These are phyloP conservation scores for Galbula dea DNA, from an alignment of 2,113 vertebrate species.

Conservation along the genomic window DNA sequence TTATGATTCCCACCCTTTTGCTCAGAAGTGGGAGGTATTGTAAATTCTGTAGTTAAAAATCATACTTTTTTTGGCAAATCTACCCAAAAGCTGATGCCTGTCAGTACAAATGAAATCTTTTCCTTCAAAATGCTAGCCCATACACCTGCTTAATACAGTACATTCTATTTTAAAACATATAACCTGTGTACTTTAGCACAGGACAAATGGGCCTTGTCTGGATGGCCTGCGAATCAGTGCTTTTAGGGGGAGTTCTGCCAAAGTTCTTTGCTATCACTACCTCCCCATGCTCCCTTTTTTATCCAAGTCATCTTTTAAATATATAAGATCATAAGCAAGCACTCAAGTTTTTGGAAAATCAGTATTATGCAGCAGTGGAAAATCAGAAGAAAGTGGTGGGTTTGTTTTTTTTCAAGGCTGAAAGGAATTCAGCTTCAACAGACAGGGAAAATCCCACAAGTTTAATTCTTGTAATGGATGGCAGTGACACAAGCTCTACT, in stretches of 20 bases:
- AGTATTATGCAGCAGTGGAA: neutral
- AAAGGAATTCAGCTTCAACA: neutral
- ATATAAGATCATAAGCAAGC: neutral
- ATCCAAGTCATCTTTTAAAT: neutral
- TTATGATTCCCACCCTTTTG: neutral
- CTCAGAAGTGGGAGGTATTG: neutral
- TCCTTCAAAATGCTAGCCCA: neutral
- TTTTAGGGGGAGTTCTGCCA: neutral
- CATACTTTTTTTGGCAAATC: neutral
- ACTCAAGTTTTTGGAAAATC: neutral
- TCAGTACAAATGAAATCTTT: neutral
- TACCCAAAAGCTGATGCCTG: neutral
- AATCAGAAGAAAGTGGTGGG: neutral
- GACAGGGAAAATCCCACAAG: neutral
- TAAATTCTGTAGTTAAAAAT: neutral
- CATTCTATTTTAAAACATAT: neutral
- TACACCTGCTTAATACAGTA: neutral
- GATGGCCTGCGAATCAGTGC: neutral
- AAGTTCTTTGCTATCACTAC: neutral
- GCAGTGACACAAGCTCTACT: conserved; percentile 6
- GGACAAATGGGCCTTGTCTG: neutral
- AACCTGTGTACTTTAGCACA: neutral
- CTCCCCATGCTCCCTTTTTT: neutral
- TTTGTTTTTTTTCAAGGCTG: neutral
- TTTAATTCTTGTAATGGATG: conserved; percentile 23